phyloP scores from a whole-genome alignment of 1,140 invertebrate species.

The Archivesica marissinica region DNA sequence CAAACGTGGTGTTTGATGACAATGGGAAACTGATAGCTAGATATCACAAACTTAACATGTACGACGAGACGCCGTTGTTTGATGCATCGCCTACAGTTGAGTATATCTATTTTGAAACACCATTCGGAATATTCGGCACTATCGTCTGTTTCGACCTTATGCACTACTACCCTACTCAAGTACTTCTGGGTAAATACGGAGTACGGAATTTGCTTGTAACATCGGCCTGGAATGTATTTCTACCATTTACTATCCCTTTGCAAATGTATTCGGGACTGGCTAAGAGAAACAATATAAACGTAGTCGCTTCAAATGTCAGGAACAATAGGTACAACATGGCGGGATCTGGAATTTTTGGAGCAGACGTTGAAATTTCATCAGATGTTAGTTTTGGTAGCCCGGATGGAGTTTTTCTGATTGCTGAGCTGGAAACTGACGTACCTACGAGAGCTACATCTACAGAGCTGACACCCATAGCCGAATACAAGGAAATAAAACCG shows the following conservation, averaged over 20 bases:
- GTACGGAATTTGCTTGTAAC: conserved; percentile 89
- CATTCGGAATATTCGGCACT: conserved; percentile 92
- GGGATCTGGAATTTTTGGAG: conserved; percentile 56
- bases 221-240: conserved; percentile 87
- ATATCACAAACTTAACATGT: conserved; percentile 89
- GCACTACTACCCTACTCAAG: conserved; percentile 86
- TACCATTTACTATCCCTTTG: conserved; percentile 46
- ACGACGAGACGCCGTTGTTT: conserved; percentile 85
- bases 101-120: conserved; percentile 85
- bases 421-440: conserved; percentile 24
- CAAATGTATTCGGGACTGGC: conserved; percentile 58
- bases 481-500: neutral
- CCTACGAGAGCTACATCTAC: neutral
- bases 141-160: conserved; percentile 92
- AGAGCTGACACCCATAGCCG: neutral
- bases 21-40: conserved; percentile 86
- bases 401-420: conserved; percentile 28
- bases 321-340: conserved; percentile 39
- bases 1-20: conserved; percentile 90
- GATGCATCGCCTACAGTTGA: conserved; percentile 78
- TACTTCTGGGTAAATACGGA: conserved; percentile 84
- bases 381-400: conserved; percentile 5
- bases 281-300: conserved; percentile 44
- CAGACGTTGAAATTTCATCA: neutral
- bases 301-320: conserved; percentile 45